A percentile compares a stretch with the other conserved stretches of the same genome.
Conservation (phyloP, 92 coral and sea anemone genomes). For the Bergia puertoricense region DNA sequence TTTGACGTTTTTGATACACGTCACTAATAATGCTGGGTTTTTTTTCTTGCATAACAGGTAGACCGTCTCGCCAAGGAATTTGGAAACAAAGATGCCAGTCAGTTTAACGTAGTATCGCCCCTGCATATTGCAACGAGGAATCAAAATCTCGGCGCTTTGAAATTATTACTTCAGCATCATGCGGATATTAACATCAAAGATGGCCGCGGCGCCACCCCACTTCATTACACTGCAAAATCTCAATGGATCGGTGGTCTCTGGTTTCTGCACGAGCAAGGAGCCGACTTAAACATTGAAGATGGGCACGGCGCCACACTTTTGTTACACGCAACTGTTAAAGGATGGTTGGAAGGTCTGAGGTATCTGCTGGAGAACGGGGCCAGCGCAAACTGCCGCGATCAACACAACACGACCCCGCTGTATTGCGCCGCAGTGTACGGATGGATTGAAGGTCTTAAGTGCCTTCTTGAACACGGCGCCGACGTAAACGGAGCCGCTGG, state of each 20-base stretch:
- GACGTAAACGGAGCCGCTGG: conserved; percentile 34
- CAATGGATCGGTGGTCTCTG: conserved; percentile 38
- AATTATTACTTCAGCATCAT: conserved; percentile 20
- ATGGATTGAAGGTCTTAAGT: conserved; percentile 35
- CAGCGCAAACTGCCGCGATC: conserved; percentile 35
- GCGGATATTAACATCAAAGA: conserved; percentile 38
- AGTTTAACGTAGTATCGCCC: conserved; percentile 41
- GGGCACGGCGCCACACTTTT: conserved; percentile 40
- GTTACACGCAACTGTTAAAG: conserved; percentile 33
- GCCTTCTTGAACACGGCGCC: conserved; percentile 38
- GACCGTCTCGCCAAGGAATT: conserved; percentile 42
- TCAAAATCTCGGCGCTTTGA: conserved; percentile 21
- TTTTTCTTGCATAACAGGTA: background rate
- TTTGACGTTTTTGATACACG: no score
- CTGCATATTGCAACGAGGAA: conserved; percentile 40
- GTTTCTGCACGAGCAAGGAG: conserved; percentile 31
- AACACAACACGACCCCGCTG: conserved; percentile 43
- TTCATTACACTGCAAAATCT: conserved; percentile 40
- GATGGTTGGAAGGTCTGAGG: conserved; percentile 31
- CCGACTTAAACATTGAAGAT: conserved; percentile 23
- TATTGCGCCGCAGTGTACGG: conserved; percentile 43
- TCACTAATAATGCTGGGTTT: background rate
- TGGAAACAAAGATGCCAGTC: conserved; percentile 43
- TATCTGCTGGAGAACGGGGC: conserved; percentile 30
- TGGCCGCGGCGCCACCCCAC: conserved; percentile 45